Percentiles rank a stretch among this genome's conserved stretches.
These are phyloP conservation scores for Paratilapia polleni DNA, from an alignment of 2,113 vertebrate species.

Conservation along the genomic window DNA sequence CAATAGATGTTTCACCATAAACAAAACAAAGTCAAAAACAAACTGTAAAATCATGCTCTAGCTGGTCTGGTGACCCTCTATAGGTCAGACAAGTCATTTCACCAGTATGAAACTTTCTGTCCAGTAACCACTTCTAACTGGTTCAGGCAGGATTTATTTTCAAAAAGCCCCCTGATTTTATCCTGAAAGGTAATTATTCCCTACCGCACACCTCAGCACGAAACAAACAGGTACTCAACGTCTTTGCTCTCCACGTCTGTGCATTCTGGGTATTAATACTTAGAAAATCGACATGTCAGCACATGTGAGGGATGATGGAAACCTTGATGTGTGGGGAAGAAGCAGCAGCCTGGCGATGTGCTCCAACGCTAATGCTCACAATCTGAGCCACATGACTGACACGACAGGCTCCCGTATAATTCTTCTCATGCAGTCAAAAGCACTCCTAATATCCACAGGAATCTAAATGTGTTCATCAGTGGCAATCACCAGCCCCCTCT, in stretches of 20 bases:
- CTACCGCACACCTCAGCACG: not conserved
- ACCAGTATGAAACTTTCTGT: not conserved
- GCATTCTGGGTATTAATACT: not conserved
- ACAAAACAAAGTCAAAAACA: not conserved
- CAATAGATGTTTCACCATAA: not conserved
- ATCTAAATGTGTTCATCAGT: slow-evolving; percentile 48
- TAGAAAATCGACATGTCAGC: slow-evolving; percentile 4
- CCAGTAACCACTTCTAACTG: not conserved
- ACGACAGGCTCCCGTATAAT: slow-evolving; percentile 9
- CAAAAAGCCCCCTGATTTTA: not conserved
- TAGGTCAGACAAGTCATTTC: not conserved
- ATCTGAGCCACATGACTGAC: slow-evolving; percentile 22
- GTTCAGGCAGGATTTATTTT: not conserved
- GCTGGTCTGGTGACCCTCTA: rapidly evolving
- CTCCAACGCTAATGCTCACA: slow-evolving; percentile 25
- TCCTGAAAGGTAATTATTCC: not conserved
- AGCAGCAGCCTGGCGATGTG: not conserved
- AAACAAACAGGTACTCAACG: not conserved
- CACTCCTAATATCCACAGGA: slow-evolving; percentile 30
- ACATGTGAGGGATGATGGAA: not conserved
- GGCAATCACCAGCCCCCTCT: slow-evolving; percentile 31
- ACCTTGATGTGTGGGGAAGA: not conserved
- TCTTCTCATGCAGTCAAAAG: slow-evolving; percentile 19
- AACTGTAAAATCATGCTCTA: not conserved
- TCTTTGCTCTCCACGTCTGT: not conserved